A percentile compares a stretch with the other conserved stretches of the same genome.
Conservation (phyloP, 2,888 invertebrate species). For the Imbricaverruca yamaguchii region DNA sequence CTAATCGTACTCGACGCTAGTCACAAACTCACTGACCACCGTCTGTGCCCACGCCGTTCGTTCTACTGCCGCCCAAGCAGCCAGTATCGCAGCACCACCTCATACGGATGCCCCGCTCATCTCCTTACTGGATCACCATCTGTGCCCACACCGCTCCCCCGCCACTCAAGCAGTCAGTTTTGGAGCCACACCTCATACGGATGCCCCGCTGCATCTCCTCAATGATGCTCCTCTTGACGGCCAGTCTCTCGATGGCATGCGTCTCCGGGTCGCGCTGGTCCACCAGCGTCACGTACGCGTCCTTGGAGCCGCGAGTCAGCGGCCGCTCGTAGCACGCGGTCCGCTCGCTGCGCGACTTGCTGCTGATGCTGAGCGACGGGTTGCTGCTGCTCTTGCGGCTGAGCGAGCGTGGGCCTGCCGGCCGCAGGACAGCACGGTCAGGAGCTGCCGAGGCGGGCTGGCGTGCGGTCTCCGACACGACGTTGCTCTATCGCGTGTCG, state of each 20-base stretch:
- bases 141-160: too few relatives aligned
- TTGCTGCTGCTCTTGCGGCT: slow-evolving; percentile 22
- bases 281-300: background rate
- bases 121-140: background rate
- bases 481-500: too few relatives aligned
- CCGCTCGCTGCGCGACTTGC: slow-evolving; percentile 27
- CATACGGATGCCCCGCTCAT: background rate
- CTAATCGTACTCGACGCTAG: too few relatives aligned
- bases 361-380: slow-evolving; percentile 9
- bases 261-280: background rate
- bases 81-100: background rate
- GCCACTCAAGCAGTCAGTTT: background rate
- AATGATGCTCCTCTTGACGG: background rate
- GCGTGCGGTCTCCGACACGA: too few relatives aligned
- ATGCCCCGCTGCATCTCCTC: slow-evolving; percentile 9
- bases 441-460: too few relatives aligned
- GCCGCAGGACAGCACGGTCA: background rate
- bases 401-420: slow-evolving; percentile 28
- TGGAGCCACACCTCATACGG: background rate
- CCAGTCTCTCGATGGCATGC: background rate
- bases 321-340: slow-evolving; percentile 33
- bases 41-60: too few relatives aligned
- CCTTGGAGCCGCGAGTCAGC: slow-evolving; percentile 28
- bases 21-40: too few relatives aligned
- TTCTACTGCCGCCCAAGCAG: background rate